These are phyloP conservation scores for Anthrax anthrax DNA, from an alignment of 2,888 invertebrate genomes.

Conservation along the genomic window DNA sequence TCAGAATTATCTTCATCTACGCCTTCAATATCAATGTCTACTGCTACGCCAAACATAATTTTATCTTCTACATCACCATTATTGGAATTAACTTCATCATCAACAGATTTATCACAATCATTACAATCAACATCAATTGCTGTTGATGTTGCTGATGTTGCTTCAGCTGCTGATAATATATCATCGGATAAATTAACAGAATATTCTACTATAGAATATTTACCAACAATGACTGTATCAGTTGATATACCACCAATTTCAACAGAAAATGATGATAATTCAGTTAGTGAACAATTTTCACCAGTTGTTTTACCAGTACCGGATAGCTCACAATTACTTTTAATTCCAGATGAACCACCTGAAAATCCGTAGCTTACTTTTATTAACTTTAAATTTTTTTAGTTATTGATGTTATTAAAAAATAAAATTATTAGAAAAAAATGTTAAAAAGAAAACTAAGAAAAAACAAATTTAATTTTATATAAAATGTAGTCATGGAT, in stretches of 20 bases:
- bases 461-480: not conserved
- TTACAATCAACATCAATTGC: slow-evolving; percentile 1
- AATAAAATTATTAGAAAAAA: not conserved
- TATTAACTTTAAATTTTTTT: not conserved
- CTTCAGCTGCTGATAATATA: too few relatives aligned
- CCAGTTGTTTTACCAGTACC: slow-evolving; percentile 19
- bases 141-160: not conserved
- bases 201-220: slow-evolving; percentile 7
- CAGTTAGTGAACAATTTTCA: slow-evolving; percentile 29
- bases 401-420: not conserved
- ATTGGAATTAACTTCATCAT: not conserved
- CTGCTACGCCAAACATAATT: slow-evolving; percentile 4
- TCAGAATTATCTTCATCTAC: too few relatives aligned
- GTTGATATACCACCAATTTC: slow-evolving; percentile 1
- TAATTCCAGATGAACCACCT: slow-evolving; percentile 33
- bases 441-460: not conserved
- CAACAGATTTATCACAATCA: not conserved
- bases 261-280: slow-evolving; percentile 24
- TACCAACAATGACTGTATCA: not conserved
- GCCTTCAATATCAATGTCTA: slow-evolving; percentile 11
- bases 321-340: slow-evolving; percentile 26
- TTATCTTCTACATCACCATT: not conserved
- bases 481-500: too few relatives aligned
- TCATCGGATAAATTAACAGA: not conserved
- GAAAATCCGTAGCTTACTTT: slow-evolving; percentile 24